Percentiles rank a stretch among this genome's conserved stretches.
phyloP scores from a whole-genome alignment of 2,797 vertebrate species.

The Sebastes miniatus region DNA sequence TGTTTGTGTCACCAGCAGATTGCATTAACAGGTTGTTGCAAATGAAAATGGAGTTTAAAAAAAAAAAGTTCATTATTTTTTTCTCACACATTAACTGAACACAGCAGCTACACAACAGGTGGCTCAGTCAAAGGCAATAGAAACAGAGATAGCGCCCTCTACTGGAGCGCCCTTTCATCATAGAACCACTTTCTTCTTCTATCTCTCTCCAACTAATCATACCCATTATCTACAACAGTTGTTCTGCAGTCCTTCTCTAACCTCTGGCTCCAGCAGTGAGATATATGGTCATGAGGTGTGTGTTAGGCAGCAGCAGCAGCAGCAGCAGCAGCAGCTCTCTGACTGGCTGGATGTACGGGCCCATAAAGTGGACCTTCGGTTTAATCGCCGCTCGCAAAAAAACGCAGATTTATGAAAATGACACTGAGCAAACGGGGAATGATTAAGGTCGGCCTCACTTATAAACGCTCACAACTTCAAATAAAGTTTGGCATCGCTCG shows the following conservation, averaged over 20 bases:
- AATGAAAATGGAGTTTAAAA: slow-evolving; percentile 9
- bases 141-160: slow-evolving; percentile 64
- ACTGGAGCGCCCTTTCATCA: slow-evolving; percentile 17
- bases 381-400: slow-evolving; percentile 65
- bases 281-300: slow-evolving; percentile 26
- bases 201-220: neutral
- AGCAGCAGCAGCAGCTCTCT: slow-evolving; percentile 22
- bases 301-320: slow-evolving; percentile 25
- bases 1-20: slow-evolving; percentile 21
- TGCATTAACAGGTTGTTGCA: slow-evolving; percentile 29
- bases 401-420: slow-evolving; percentile 73
- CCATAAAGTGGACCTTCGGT: slow-evolving; percentile 65
- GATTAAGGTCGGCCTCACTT: slow-evolving; percentile 36
- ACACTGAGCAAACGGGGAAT: slow-evolving; percentile 21
- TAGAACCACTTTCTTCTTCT: neutral
- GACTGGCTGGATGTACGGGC: slow-evolving; percentile 47
- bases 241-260: neutral
- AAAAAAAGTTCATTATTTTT: neutral
- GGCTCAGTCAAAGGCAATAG: neutral
- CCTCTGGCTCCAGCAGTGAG: slow-evolving; percentile 32
- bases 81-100: neutral
- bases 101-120: slow-evolving; percentile 54
- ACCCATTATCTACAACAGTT: slow-evolving; percentile 13
- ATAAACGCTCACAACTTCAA: slow-evolving; percentile 29
- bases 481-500: slow-evolving; percentile 14